phyloP scores from a whole-genome alignment of 2,888 invertebrate genomes.

The Agrochola lychnidis region DNA sequence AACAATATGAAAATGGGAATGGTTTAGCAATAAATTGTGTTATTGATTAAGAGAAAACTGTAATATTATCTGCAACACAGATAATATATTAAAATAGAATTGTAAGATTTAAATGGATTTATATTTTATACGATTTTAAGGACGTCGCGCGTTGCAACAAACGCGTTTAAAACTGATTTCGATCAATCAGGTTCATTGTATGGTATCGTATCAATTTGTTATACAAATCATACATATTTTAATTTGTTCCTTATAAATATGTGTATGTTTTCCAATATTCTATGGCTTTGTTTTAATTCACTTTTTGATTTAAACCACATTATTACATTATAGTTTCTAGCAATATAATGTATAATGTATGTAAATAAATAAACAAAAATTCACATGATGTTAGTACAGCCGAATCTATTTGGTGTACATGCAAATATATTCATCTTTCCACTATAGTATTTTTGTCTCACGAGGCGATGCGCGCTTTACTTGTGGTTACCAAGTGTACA shows the following conservation, averaged over 20 bases:
- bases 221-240: not conserved
- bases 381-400: not conserved
- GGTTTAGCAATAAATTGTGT: constrained; percentile 34
- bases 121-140: not conserved
- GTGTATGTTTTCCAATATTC: not conserved
- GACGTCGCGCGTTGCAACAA: not conserved
- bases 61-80: constrained; percentile 31
- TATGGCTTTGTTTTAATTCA: not conserved
- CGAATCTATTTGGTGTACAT: not conserved
- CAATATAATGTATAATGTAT: not conserved
- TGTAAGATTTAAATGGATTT: constrained; percentile 13
- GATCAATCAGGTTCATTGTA: not conserved
- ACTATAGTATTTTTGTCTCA: not conserved
- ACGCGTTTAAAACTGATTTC: not conserved
- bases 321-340: not conserved
- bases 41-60: constrained; percentile 13
- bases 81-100: constrained; percentile 8
- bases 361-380: not conserved
- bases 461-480: not conserved
- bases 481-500: not conserved
- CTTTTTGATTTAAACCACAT: not conserved
- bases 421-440: not conserved
- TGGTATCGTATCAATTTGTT: not conserved
- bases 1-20: not conserved
- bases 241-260: not conserved